A percentile compares a stretch with the other conserved stretches of the same genome.
phyloP scores from a whole-genome alignment of 2,888 invertebrate genomes.

The Pollenia griseotomentosa region DNA sequence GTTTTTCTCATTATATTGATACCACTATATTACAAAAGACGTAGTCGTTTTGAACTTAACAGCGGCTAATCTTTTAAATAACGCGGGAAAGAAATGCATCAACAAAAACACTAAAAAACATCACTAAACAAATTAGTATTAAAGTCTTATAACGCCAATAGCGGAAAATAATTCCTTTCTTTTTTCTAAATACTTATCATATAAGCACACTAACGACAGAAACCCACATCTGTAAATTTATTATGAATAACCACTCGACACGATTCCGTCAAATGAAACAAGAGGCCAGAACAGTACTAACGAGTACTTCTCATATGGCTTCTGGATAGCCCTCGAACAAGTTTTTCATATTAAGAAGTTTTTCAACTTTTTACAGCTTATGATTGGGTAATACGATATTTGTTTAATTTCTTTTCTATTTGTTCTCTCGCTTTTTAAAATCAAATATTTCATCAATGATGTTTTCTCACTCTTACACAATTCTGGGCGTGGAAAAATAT shows the following conservation, averaged over 20 bases:
- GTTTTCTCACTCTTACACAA: slow-evolving; percentile 28
- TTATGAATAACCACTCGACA: slow-evolving; percentile 85
- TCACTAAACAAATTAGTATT: slow-evolving; percentile 77
- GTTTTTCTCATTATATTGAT: slow-evolving; percentile 31
- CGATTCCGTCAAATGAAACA: slow-evolving; percentile 85
- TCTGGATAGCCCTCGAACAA: slow-evolving; percentile 85
- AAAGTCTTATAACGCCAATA: slow-evolving; percentile 76
- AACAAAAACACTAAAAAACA: slow-evolving; percentile 74
- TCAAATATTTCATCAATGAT: slow-evolving; percentile 4
- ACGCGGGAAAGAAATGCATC: slow-evolving; percentile 56
- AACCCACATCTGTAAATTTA: slow-evolving; percentile 84
- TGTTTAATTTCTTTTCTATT: slow-evolving; percentile 25
- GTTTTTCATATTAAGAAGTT: slow-evolving; percentile 82
- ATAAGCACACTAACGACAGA: slow-evolving; percentile 79
- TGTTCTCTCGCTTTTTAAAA: slow-evolving; percentile 22
- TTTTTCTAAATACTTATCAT: slow-evolving; percentile 68
- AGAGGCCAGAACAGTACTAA: slow-evolving; percentile 85
- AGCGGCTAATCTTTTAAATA: slow-evolving; percentile 50
- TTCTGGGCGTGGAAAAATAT: not conserved
- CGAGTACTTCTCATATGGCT: slow-evolving; percentile 85
- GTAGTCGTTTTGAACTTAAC: slow-evolving; percentile 46
- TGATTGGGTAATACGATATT: slow-evolving; percentile 56
- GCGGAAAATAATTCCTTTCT: slow-evolving; percentile 68
- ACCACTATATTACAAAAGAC: slow-evolving; percentile 45
- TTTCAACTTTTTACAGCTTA: slow-evolving; percentile 77